Evolutionary conservation across 2,888 invertebrate species (phyloP).

Genomic region (Scaptomyza caliginosa): DNA sequence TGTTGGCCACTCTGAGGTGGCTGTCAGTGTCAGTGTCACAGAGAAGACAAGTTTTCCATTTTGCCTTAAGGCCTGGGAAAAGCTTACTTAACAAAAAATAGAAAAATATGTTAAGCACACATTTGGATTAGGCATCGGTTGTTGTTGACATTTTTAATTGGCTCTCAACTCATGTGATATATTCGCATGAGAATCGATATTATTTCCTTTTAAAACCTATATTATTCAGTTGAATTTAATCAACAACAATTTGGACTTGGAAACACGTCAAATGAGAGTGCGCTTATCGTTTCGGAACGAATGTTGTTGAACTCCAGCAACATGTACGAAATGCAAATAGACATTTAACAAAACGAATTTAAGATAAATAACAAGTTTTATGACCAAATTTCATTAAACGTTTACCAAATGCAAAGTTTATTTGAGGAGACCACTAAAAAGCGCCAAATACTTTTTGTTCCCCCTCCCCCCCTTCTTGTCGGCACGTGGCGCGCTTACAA

Average conservation of each 20-base stretch:
- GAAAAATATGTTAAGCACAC: conserved; percentile 19
- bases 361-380: conserved; percentile 68
- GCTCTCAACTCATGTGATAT: conserved; percentile 29
- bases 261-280: too few species aligned
- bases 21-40: conserved; percentile 66
- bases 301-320: conserved; percentile 59
- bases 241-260: too few species aligned
- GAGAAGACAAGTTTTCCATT: conserved; percentile 58
- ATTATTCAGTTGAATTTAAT: neutral
- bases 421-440: conserved; percentile 25
- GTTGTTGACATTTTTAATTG: conserved; percentile 50
- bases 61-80: conserved; percentile 56
- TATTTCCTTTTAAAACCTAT: neutral
- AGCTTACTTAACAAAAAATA: conserved; percentile 36
- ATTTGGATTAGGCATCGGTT: conserved; percentile 33
- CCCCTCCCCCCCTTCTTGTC: too few species aligned
- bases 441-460: conserved; percentile 8
- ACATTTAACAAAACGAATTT: conserved; percentile 36
- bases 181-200: neutral
- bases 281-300: too few species aligned
- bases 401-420: conserved; percentile 61
- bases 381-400: conserved; percentile 70
- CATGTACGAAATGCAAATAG: conserved; percentile 62
- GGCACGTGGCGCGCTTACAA: conserved; percentile 66
- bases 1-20: conserved; percentile 42